These are phyloP conservation scores for Tachysurus vachellii DNA, from an alignment of 2,113 vertebrate genomes.

Conservation along the genomic window DNA sequence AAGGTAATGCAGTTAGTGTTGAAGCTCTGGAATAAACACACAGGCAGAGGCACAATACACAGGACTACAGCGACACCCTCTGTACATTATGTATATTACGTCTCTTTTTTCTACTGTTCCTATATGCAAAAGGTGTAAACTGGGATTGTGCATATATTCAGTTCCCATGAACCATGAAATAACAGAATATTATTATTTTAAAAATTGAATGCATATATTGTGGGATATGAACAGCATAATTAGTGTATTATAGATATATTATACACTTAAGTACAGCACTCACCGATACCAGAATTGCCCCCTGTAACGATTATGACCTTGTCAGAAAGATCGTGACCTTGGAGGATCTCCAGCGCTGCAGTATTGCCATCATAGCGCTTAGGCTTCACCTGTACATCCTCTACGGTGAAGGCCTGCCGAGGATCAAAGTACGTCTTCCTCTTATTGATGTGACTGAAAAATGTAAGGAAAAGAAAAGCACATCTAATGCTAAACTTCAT, in stretches of 20 bases:
- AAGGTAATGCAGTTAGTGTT: constrained; percentile 61
- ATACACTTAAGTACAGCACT: constrained; percentile 55
- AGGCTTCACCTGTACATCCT: constrained; percentile 85
- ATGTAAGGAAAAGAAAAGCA: constrained; percentile 10
- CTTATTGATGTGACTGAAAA: constrained; percentile 92
- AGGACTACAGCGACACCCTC: constrained; percentile 63
- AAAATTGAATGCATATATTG: not conserved
- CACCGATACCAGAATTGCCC: constrained; percentile 92
- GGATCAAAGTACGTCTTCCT: constrained; percentile 94
- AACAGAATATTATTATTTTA: not conserved
- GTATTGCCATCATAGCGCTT: constrained; percentile 90
- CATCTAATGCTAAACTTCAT: not conserved
- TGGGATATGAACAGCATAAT: not conserved
- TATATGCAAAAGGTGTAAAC: not conserved
- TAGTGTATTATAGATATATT: too few species aligned
- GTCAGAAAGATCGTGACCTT: constrained; percentile 86
- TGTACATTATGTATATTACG: constrained; percentile 52
- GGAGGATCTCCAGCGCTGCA: constrained; percentile 89
- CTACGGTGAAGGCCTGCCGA: constrained; percentile 93
- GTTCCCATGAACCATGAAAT: not conserved
- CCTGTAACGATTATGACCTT: constrained; percentile 88
- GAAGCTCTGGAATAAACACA: not conserved
- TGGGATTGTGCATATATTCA: not conserved
- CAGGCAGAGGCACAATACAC: not conserved
- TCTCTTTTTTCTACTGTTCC: not conserved